Evolutionary conservation across 1,140 invertebrate genomes (phyloP).

Genomic region (Halotydeus destructor): DNA sequence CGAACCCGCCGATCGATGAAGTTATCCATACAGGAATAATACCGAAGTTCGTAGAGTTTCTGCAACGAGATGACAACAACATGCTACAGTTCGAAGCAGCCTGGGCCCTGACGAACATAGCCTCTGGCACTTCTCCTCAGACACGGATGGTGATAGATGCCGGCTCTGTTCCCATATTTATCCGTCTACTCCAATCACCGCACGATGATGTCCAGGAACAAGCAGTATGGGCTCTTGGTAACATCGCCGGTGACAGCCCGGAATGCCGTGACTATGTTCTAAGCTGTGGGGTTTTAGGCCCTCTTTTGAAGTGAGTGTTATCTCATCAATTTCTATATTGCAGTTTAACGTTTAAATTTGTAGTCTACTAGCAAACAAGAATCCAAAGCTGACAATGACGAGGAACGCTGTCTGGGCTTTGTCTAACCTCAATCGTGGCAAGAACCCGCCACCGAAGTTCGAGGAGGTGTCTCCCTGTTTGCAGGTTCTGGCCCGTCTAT

Average conservation of each 20-base stretch:
- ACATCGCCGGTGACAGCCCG: slow-evolving; percentile 88
- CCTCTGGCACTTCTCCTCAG: slow-evolving; percentile 82
- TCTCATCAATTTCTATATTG: background rate
- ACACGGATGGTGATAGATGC: slow-evolving; percentile 80
- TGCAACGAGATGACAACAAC: slow-evolving; percentile 57
- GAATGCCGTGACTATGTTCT: slow-evolving; percentile 77
- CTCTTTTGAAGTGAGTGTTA: slow-evolving; percentile 45
- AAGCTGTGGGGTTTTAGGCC: slow-evolving; percentile 56
- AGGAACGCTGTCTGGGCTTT: slow-evolving; percentile 94
- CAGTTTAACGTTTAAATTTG: slow-evolving; percentile 18
- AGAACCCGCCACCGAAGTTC: slow-evolving; percentile 88
- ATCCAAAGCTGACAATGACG: slow-evolving; percentile 63
- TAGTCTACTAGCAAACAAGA: slow-evolving; percentile 50
- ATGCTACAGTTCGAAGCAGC: slow-evolving; percentile 81
- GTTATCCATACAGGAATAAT: slow-evolving; percentile 92
- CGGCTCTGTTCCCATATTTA: slow-evolving; percentile 78
- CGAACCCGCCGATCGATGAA: slow-evolving; percentile 94
- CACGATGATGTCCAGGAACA: slow-evolving; percentile 79
- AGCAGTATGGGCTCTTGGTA: slow-evolving; percentile 34
- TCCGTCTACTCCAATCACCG: slow-evolving; percentile 50
- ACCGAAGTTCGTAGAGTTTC: slow-evolving; percentile 82
- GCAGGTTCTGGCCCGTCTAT: slow-evolving; percentile 58
- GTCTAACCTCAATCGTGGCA: slow-evolving; percentile 86
- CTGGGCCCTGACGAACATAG: slow-evolving; percentile 94
- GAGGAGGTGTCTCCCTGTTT: slow-evolving; percentile 43